These are phyloP conservation scores for Synanthedon formicaeformis DNA, from an alignment of 2,888 invertebrate genomes.

Conservation along the genomic window DNA sequence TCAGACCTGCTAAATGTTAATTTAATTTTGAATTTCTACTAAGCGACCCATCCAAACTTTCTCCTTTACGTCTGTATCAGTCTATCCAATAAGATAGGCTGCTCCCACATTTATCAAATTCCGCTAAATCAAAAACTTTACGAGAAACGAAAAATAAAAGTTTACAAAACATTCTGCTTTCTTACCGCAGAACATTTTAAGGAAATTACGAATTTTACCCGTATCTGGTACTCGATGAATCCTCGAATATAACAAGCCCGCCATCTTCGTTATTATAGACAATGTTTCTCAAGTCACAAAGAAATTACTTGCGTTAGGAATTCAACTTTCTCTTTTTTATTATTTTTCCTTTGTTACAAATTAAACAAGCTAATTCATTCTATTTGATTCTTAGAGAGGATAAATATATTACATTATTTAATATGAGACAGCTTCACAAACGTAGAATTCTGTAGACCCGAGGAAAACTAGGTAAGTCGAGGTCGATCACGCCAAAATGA, in stretches of 20 bases:
- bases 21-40: conserved; percentile 37
- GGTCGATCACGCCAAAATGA: no score
- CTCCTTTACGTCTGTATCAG: conserved; percentile 16
- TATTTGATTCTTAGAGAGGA: not conserved
- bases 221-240: conserved; percentile 27
- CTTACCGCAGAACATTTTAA: conserved; percentile 2
- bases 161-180: not conserved
- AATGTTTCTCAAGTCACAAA: conserved; percentile 24
- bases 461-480: no score
- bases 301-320: conserved; percentile 22
- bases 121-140: not conserved
- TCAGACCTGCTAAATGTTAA: conserved; percentile 52
- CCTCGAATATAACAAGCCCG: conserved; percentile 28
- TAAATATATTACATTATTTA: no score
- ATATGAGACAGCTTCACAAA: no score
- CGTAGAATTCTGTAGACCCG: no score
- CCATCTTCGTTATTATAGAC: conserved; percentile 22
- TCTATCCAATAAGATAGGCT: not conserved
- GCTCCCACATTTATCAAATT: not conserved
- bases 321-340: not conserved
- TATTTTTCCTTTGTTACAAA: not conserved
- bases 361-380: not conserved
- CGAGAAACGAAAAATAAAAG: not conserved
- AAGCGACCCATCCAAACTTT: conserved; percentile 24
- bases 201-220: conserved; percentile 23